A percentile compares a stretch with the other conserved stretches of the same genome.
Conservation (phyloP, 2,113 vertebrate species). For the Pygoscelis antarcticus region DNA sequence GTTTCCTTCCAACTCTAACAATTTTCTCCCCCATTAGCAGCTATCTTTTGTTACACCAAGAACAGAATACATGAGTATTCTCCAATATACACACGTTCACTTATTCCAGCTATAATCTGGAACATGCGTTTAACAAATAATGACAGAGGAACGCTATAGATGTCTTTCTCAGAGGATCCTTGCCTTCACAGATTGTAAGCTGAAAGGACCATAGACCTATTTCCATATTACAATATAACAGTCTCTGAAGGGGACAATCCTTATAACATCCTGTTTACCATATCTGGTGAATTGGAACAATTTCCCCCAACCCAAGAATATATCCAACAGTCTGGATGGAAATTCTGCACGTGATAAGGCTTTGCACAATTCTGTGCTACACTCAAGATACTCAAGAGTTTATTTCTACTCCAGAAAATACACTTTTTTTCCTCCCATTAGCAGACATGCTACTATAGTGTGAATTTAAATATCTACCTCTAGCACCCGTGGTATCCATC, state of each 20-base stretch:
- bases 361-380: neutral
- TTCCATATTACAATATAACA: neutral
- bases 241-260: neutral
- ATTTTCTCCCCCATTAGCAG: neutral
- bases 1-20: neutral
- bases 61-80: neutral
- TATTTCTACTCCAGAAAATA: neutral
- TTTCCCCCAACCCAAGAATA: neutral
- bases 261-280: neutral
- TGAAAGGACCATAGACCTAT: neutral
- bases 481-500: conserved; percentile 88
- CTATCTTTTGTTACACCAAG: neutral
- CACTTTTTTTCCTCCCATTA: neutral
- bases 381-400: neutral
- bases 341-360: rapidly evolving
- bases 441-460: neutral
- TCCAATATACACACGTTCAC: rapidly evolving
- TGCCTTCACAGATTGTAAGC: neutral
- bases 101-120: neutral
- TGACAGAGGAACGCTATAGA: neutral
- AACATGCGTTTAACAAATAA: neutral
- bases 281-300: neutral
- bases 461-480: conserved; percentile 77
- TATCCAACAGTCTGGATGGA: neutral
- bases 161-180: neutral